Percentiles rank a stretch among this genome's conserved stretches.
These are phyloP conservation scores for Ichneumoninae sp. DNA, from an alignment of 2,888 invertebrate genomes.

Conservation along the genomic window DNA sequence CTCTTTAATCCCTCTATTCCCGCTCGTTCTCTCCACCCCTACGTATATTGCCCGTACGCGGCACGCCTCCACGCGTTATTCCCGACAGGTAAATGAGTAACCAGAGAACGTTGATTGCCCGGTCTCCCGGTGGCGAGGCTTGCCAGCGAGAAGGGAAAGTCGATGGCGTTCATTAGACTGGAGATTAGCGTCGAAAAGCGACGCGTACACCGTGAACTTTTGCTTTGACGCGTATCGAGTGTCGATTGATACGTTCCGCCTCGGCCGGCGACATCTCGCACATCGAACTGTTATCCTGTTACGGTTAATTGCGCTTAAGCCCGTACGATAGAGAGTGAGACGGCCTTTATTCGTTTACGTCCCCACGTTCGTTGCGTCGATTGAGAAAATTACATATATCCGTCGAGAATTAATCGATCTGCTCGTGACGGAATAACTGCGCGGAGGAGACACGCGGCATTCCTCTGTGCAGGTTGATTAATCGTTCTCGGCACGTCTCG, in stretches of 20 bases:
- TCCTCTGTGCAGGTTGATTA: conserved; percentile 46
- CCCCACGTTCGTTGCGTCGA: conserved; percentile 14
- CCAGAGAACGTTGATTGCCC: conserved; percentile 62
- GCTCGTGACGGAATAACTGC: conserved; percentile 38
- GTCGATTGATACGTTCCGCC: conserved; percentile 40
- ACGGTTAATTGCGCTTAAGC: conserved; percentile 16
- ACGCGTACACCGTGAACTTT: conserved; percentile 16
- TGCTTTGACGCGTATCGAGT: conserved; percentile 42
- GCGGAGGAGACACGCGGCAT: conserved; percentile 13
- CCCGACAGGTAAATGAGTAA: conserved; percentile 68
- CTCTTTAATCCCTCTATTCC: conserved; percentile 44
- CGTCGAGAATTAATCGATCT: conserved; percentile 39
- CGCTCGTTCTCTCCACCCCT: conserved; percentile 31
- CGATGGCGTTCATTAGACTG: conserved; percentile 64
- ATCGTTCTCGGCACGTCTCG: conserved; percentile 30
- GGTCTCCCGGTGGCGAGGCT: conserved; percentile 19
- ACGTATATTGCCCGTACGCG: conserved; percentile 36
- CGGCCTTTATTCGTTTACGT: conserved; percentile 31
- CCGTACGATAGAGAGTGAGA: not conserved
- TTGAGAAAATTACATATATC: conserved; percentile 41
- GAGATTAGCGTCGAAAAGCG: conserved; percentile 54
- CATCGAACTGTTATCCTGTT: conserved; percentile 32
- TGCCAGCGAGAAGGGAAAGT: conserved; percentile 36
- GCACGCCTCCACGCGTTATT: conserved; percentile 63
- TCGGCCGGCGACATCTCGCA: conserved; percentile 7